phyloP scores from a whole-genome alignment of 2,888 invertebrate species.

The Tetragonula carbonaria region DNA sequence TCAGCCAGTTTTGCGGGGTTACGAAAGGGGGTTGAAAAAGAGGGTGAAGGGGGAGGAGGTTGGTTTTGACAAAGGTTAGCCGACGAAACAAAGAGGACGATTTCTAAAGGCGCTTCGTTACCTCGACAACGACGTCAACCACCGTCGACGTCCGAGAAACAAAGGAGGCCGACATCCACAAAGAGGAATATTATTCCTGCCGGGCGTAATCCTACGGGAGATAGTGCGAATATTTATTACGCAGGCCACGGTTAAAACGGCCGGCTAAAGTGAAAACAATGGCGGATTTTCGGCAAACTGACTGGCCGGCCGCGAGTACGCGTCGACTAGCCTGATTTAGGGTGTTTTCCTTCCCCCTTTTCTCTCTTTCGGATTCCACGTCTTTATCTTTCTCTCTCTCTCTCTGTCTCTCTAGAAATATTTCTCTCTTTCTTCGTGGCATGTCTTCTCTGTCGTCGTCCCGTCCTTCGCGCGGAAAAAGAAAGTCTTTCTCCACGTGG shows the following conservation, averaged over 20 bases:
- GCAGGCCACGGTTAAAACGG: constrained; percentile 71
- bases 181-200: constrained; percentile 80
- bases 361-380: neutral
- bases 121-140: constrained; percentile 67
- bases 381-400: neutral
- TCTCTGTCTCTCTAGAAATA: neutral
- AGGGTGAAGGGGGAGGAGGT: neutral
- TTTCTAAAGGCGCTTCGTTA: constrained; percentile 74
- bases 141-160: constrained; percentile 66
- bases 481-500: constrained; percentile 32
- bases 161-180: constrained; percentile 74
- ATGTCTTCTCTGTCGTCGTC: neutral
- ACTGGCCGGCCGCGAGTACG: constrained; percentile 59
- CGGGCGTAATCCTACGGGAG: constrained; percentile 76
- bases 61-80: constrained; percentile 66
- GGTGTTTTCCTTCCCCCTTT: constrained; percentile 9
- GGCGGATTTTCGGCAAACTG: constrained; percentile 73
- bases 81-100: constrained; percentile 69
- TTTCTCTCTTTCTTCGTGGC: no score
- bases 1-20: constrained; percentile 50
- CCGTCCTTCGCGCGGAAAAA: constrained; percentile 38
- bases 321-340: constrained; percentile 64
- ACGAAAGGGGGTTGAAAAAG: neutral
- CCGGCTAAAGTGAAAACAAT: constrained; percentile 77
- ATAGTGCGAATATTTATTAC: constrained; percentile 80